Base-by-base conservation (phyloP, 2,888 invertebrate species). In the Tetragonisca angustula region DNA sequence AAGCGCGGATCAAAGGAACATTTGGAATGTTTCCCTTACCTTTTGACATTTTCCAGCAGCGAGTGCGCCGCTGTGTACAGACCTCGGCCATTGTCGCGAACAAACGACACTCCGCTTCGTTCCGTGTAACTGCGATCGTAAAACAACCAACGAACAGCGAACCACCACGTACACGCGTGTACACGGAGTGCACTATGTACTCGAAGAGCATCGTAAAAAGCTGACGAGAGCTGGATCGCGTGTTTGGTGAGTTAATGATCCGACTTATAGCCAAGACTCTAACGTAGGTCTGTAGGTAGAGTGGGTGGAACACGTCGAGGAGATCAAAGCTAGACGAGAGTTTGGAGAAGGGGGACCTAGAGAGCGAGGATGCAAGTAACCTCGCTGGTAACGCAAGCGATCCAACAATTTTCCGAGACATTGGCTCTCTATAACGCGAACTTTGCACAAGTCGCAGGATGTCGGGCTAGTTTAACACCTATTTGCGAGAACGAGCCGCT, bases 361-460 rank as follows among this genome's bases (percentile, higher is more conserved):
- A 36, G 67, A n/a, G 24, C 54, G 72, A 75, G 62, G 69, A 64
- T 77, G 82, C 56, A 32, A 5, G 17, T 43, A 43, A 43, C 69
- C 62, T 74, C 59, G 56, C 21, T 24, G 67, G 76, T 74, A 81
- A 80, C 69, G 77, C 59, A 87, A 87, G 86, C 83, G 89, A 88
- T 88, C 89, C 72, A 83, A 81, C 88, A 92, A 92, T 92, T 91
- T 92, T 92, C 91, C 91, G 86, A 84, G 71, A 91, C 91, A 86
- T 91, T 91, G 88, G 79, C 76, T 84, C 67, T 76, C 79, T 81
- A 90, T 87, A 88, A 88, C 75, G 85, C 74, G 76, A 79, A 65
- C 50, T 81, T 87, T 76, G 73, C 61, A 64, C 52, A 86, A 88
- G 84, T 88, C 84, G 69, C 86, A 88, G 88, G 91, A 89, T 89